These are phyloP conservation scores for Gallinago stenura DNA, from an alignment of 2,797 vertebrate species.

Conservation along the genomic window DNA sequence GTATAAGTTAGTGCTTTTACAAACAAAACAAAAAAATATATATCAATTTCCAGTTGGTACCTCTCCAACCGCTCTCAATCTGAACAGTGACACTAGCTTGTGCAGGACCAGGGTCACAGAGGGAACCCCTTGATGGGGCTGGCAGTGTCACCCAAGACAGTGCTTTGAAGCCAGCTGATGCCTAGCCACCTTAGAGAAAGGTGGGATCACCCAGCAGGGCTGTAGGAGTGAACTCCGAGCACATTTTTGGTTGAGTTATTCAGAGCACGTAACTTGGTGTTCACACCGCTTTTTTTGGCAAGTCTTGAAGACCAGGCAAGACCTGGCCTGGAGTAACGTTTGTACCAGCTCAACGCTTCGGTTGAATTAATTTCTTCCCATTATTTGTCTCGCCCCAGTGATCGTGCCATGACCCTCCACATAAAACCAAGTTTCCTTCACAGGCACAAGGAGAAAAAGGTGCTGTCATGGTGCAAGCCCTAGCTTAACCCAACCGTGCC, in stretches of 20 bases:
- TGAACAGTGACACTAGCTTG: neutral
- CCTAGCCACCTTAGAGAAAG: neutral
- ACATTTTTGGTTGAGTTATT: conserved; percentile 8
- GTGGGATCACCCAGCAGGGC: neutral
- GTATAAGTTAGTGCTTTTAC: conserved; percentile 61
- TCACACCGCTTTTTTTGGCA: neutral
- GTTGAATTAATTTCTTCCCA: neutral
- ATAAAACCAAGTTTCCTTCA: neutral
- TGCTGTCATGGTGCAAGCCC: neutral
- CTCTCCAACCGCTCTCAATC: neutral
- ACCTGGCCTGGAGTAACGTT: neutral
- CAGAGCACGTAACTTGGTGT: neutral
- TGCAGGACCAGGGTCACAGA: neutral
- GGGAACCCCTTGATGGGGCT: neutral
- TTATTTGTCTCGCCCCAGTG: neutral
- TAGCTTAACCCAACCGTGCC: neutral
- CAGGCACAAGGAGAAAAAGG: neutral
- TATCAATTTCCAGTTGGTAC: neutral
- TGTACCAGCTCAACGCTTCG: neutral
- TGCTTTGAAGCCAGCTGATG: neutral
- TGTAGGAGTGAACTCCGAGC: neutral
- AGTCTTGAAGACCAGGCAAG: neutral
- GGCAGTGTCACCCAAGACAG: neutral
- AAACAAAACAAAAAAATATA: neutral
- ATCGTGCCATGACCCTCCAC: neutral